Base-by-base conservation (phyloP, 2,113 vertebrate species). In the Cyrtonyx montezumae region DNA sequence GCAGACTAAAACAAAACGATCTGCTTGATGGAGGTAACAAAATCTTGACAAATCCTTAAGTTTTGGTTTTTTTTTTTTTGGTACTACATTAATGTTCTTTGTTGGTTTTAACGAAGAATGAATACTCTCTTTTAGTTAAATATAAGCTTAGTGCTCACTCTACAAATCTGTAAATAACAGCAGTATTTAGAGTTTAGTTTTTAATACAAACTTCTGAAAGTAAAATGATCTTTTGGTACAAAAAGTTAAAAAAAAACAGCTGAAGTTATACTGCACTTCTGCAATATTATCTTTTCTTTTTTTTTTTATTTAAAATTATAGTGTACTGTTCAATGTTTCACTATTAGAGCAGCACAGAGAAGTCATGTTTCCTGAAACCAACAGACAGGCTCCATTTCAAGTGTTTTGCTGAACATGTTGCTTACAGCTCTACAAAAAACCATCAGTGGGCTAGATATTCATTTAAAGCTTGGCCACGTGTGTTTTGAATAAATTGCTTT, bases 371-470 rank as follows among this genome's bases (percentile, higher is more conserved):
- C 53, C 55, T 66, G 40, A 76, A 93, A 87, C 4, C 12, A 81
- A 59, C 36, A 79, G 71, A 75, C 26, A 90, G 66, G 13, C 2
- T 91, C 42, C 21, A n/a, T 87, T 85, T 91, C 32, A 63, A 88
- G 26, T 81, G 58, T 78, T 92, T 91, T 80, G 42, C 26, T 58
- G 56, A 91, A 56, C 56, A 30, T 12, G 16, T 42, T 79, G 18
- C 9, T 48, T 94, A 78, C 43, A 84, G 18, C 26, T 79, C 84
- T 78, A 59, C 46, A 32, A 55, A 93, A 96, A 79, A 94, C 83
- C 90, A 80, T 62, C 56, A 88, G 51, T 28, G 71, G 28, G 34
- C 76, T 58, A 94, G 45, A 53, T 45, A 85, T 12, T 76, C 46
- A 88, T 83, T 88, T 53, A 37, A 22, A 5, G 32, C 49, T 74